phyloP scores from a whole-genome alignment of 2,888 invertebrate genomes.

The Microctonus aethiopoides region DNA sequence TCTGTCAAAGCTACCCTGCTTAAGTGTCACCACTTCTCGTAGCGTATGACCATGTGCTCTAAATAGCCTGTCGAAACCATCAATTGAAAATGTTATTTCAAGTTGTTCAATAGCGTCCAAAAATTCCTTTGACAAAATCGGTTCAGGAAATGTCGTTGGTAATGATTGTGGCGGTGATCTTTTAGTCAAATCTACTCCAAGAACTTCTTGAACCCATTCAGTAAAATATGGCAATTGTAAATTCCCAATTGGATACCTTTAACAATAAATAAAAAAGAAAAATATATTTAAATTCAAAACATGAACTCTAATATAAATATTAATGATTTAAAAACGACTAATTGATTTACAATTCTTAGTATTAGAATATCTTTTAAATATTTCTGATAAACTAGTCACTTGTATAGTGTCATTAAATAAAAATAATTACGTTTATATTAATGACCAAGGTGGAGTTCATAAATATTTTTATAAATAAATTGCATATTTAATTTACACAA shows the following conservation, averaged over 20 bases:
- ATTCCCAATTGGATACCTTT: conserved; percentile 83
- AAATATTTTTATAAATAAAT: too few species aligned
- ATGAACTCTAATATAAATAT: too few species aligned
- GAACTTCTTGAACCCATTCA: conserved; percentile 80
- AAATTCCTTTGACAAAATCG: conserved; percentile 74
- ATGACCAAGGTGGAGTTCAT: too few species aligned
- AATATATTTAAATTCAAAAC: not conserved
- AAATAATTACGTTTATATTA: too few species aligned
- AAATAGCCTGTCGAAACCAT: conserved; percentile 86
- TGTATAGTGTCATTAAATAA: too few species aligned
- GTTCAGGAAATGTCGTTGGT: conserved; percentile 75
- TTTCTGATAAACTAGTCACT: too few species aligned
- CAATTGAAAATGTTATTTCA: conserved; percentile 74
- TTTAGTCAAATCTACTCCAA: conserved; percentile 74
- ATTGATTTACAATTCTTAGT: too few species aligned
- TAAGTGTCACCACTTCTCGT: conserved; percentile 84
- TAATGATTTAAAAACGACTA: too few species aligned
- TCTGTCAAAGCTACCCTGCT: conserved; percentile 79
- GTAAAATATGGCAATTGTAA: conserved; percentile 81
- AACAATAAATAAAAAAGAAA: conserved; percentile 31
- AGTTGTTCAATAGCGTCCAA: conserved; percentile 71
- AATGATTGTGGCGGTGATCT: conserved; percentile 68
- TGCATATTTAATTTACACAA: not conserved
- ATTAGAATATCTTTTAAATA: too few species aligned
- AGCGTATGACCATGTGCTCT: conserved; percentile 94